A percentile compares a stretch with the other conserved stretches of the same genome.
phyloP scores from a whole-genome alignment of 2,888 invertebrate species.

The Megastigmus dorsalis region DNA sequence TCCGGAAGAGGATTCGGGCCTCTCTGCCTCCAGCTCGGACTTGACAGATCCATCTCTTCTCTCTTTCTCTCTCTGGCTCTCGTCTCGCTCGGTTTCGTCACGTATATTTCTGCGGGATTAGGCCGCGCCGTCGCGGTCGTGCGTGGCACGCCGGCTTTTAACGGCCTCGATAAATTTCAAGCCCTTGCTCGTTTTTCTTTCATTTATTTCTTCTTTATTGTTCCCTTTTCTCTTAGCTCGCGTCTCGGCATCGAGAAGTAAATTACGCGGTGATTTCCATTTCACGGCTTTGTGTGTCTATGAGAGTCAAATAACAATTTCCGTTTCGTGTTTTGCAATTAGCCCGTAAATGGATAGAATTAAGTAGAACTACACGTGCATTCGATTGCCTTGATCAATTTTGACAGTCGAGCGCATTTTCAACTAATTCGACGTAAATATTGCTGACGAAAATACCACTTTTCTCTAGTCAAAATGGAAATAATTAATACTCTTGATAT shows the following conservation, averaged over 20 bases:
- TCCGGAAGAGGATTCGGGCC: slow-evolving; percentile 48
- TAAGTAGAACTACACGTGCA: too few relatives aligned
- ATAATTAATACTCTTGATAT: too few relatives aligned
- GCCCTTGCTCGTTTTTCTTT: neutral
- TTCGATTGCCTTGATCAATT: too few relatives aligned
- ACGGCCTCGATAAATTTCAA: slow-evolving; percentile 45
- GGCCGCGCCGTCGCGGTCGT: neutral
- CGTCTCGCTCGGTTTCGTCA: slow-evolving; percentile 26
- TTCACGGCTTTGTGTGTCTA: too few relatives aligned
- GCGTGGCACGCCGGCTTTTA: slow-evolving; percentile 27
- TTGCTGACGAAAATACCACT: too few relatives aligned
- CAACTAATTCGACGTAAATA: too few relatives aligned
- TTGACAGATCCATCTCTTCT: slow-evolving; percentile 35
- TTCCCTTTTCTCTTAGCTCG: neutral
- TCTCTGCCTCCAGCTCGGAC: slow-evolving; percentile 2
- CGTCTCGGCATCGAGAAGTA: neutral
- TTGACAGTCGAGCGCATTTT: too few relatives aligned
- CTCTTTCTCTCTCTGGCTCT: slow-evolving; percentile 14
- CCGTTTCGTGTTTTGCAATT: too few relatives aligned
- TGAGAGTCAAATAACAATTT: too few relatives aligned
- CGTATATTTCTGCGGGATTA: slow-evolving; percentile 44
- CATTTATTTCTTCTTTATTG: neutral
- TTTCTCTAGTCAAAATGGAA: too few relatives aligned
- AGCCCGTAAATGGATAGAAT: too few relatives aligned
- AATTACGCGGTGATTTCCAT: slow-evolving; percentile 26